These are phyloP conservation scores for Urophycis tenuis DNA, from an alignment of 2,797 vertebrate species.

Conservation along the genomic window DNA sequence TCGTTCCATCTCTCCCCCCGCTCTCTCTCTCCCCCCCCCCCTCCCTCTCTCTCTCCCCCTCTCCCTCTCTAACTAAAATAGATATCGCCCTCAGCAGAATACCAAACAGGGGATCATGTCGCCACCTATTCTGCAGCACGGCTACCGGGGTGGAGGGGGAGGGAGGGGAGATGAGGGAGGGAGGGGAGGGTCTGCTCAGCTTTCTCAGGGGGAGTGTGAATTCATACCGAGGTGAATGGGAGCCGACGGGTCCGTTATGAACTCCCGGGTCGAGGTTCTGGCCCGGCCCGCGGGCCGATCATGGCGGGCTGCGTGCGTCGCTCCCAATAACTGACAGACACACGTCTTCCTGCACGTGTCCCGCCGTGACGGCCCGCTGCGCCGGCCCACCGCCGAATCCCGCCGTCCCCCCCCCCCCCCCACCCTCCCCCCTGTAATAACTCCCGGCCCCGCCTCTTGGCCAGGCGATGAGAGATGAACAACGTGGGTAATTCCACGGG, in stretches of 20 bases:
- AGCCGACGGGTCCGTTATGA: background rate
- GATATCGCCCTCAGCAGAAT: background rate
- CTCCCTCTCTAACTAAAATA: background rate
- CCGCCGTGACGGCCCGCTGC: too few relatives aligned
- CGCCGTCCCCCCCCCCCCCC: background rate
- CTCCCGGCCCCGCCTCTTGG: too few relatives aligned
- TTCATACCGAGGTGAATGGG: background rate
- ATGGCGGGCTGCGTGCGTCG: background rate
- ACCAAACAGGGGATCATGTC: background rate
- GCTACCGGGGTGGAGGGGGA: background rate
- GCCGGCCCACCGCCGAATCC: background rate
- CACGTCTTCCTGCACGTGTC: background rate
- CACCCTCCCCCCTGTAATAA: too few relatives aligned
- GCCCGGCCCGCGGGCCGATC: background rate
- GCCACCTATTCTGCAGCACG: background rate
- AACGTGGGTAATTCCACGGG: background rate
- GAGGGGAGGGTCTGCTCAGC: too few relatives aligned
- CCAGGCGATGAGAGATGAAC: background rate
- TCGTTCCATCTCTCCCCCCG: too few relatives aligned
- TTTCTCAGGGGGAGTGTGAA: background rate
- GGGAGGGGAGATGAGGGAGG: background rate
- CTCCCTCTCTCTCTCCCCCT: background rate
- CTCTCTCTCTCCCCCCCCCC: too few relatives aligned
- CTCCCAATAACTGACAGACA: background rate
- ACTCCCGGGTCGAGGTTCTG: background rate